phyloP scores from a whole-genome alignment of 2,113 vertebrate genomes.

The Ceratotherium simum region DNA sequence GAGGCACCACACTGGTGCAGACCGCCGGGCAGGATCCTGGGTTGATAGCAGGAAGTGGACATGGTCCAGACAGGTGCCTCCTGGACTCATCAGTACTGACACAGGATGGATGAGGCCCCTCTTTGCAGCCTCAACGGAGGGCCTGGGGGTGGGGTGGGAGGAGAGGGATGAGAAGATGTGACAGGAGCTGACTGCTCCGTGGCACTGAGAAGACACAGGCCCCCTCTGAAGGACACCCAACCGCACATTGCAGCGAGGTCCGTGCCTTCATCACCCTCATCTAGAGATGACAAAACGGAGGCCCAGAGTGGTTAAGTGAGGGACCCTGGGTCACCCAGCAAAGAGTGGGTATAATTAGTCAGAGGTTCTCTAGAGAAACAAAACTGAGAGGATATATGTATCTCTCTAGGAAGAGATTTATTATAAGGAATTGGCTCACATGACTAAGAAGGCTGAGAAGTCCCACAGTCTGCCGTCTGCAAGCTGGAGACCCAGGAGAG shows the following conservation, averaged over 20 bases:
- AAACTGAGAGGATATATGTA: neutral
- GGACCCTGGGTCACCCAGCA: neutral
- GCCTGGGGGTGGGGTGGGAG: neutral
- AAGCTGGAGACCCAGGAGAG: neutral
- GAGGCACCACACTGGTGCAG: neutral
- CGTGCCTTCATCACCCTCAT: too few relatives aligned
- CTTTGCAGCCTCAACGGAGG: neutral
- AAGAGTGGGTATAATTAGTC: neutral
- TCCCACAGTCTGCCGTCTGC: too few relatives aligned
- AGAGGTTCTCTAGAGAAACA: neutral
- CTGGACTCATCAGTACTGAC: neutral
- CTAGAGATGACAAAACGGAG: neutral
- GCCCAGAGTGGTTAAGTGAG: neutral
- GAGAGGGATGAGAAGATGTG: neutral
- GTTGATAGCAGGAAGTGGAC: neutral
- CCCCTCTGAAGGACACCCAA: neutral
- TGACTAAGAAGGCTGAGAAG: neutral
- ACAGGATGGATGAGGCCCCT: neutral
- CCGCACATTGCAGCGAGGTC: neutral
- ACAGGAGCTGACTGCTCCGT: neutral
- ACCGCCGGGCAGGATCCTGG: neutral
- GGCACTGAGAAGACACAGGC: neutral
- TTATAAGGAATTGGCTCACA: neutral
- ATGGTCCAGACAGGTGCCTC: neutral
- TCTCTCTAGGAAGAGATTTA: neutral